phyloP scores from a whole-genome alignment of 2,888 invertebrate species.

The Polyommatus iphigenia region DNA sequence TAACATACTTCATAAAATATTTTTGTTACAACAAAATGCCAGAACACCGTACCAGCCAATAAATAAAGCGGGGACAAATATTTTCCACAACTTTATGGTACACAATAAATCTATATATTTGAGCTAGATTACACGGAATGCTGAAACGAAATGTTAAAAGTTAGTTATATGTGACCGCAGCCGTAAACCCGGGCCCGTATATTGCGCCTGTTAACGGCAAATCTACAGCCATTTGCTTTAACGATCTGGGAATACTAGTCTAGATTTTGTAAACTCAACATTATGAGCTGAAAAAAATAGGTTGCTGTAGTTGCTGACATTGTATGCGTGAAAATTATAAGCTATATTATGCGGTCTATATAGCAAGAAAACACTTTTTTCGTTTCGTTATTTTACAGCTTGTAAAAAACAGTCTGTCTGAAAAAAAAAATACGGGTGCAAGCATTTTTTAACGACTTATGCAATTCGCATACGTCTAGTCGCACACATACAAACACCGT shows the following conservation, averaged over 20 bases:
- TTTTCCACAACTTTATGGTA: conserved; percentile 4
- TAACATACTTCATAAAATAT: neutral
- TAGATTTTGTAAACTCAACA: conserved; percentile 13
- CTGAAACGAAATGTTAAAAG: conserved; percentile 22
- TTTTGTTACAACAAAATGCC: neutral
- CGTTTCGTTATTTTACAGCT: no score
- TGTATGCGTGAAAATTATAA: no score
- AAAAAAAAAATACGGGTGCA: no score
- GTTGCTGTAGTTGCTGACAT: neutral
- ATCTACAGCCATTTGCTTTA: conserved; percentile 27
- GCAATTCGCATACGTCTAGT: no score
- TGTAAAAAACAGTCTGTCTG: no score
- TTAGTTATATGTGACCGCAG: conserved; percentile 20
- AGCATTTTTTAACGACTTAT: no score
- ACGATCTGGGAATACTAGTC: conserved; percentile 19
- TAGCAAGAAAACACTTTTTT: no score
- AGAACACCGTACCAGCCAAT: neutral
- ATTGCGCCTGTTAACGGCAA: conserved; percentile 27
- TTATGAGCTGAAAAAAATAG: conserved; percentile 10
- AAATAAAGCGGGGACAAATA: conserved; percentile 11
- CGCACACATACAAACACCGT: no score
- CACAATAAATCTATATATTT: conserved; percentile 12
- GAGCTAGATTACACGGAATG: conserved; percentile 7
- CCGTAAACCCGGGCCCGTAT: conserved; percentile 14
- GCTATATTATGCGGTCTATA: no score